Percentiles rank a stretch among this genome's conserved stretches.
phyloP scores from a whole-genome alignment of 2,113 vertebrate species.

The Carollia perspicillata region DNA sequence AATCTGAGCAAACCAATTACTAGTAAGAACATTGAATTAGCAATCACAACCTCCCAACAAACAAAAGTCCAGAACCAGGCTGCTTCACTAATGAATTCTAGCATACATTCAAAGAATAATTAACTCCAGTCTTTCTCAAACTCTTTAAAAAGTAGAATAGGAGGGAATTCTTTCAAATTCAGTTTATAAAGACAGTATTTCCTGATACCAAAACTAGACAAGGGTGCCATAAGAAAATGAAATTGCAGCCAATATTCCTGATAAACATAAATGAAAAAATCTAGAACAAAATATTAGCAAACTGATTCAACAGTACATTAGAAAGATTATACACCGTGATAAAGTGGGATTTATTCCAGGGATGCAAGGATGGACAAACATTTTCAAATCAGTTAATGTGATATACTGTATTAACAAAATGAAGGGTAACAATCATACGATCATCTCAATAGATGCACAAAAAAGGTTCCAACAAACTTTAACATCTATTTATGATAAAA shows the following conservation, averaged over 20 bases:
- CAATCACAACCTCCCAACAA: not conserved
- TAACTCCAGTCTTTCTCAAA: not conserved
- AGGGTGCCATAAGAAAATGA: not conserved
- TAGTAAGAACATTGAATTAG: not conserved
- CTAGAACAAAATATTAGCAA: not conserved
- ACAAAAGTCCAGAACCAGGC: not conserved
- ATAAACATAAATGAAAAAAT: not conserved
- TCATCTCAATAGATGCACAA: not conserved
- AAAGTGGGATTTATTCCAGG: not conserved
- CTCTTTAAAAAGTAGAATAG: not conserved
- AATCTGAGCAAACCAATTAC: not conserved
- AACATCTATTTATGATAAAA: not conserved
- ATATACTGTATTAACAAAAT: not conserved
- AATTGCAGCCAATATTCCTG: not conserved
- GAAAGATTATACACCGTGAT: not conserved
- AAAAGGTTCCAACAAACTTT: not conserved
- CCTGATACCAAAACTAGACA: not conserved
- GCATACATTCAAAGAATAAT: not conserved
- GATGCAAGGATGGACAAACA: not conserved
- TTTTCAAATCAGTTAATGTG: not conserved
- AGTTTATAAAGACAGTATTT: not conserved
- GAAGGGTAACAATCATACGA: not conserved
- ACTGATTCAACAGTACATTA: not conserved
- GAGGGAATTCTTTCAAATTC: not conserved
- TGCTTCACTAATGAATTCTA: not conserved